Base-by-base conservation (phyloP, 2,113 vertebrate genomes). In the Bambusicola thoracicus region DNA sequence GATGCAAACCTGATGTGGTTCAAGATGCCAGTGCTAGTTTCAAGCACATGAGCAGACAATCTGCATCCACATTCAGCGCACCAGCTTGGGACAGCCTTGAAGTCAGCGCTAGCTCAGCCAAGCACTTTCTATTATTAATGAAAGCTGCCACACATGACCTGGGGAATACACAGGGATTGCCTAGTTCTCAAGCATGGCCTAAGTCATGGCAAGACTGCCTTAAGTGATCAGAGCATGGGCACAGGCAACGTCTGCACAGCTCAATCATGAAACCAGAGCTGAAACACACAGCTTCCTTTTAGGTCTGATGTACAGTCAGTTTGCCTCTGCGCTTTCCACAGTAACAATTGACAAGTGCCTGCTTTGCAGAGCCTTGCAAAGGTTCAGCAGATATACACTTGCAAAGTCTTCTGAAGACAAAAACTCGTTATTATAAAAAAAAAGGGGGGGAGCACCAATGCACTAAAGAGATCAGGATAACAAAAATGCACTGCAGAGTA, bases 81-180 rank as follows among this genome's bases (percentile, higher is more conserved):
- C 29, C 22, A 69, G 5, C 13, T 30, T 63, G 61, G 53, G 53
- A 80, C 11, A 76, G n/a, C 1, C 20, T 27, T 0, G 0, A 13
- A 40, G 43, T 36, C 72, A 85, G 4, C 44, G 76, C 40, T 40
- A 61, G 13, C 16, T 89, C 85, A 87, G 36, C 53, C 55, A 59
- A 77, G 63, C 12, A 24, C 41, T 48, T 89, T 49, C 38, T 61
- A 53, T 15, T 0, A 1, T 27, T 55, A 44, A 4, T 1, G 4
- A 65, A 38, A 87, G 22, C 75, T 79, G 58, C 25, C 32, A 79
- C 19, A 87, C 0, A 0, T 7, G 63, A 85, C 49, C 8, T 19
- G 30, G 25, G 65, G 8, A 40, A 76, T 91, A 87, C 6, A 79
- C 29, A 4, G 30, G 30, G 79, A n/a, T 13, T 72, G 36, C 46